phyloP scores from a whole-genome alignment of 2,888 invertebrate genomes.

The Sepioteuthis lessoniana region DNA sequence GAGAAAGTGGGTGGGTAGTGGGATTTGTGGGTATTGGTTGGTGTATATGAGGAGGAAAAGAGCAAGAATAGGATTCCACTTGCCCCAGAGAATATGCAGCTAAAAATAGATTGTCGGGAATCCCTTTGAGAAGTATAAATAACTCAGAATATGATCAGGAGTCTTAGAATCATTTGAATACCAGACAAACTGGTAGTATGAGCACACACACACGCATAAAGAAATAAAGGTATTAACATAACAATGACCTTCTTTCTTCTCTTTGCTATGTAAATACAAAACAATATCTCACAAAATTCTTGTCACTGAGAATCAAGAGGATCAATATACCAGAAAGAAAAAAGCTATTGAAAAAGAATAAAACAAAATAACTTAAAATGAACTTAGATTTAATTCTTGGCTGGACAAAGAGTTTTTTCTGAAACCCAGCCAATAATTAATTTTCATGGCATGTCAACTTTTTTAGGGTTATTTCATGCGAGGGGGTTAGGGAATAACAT shows the following conservation, averaged over 20 bases:
- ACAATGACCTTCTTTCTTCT: not conserved
- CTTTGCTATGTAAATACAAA: not conserved
- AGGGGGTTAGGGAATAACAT: too few relatives aligned
- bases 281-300: not conserved
- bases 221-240: not conserved
- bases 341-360: not conserved
- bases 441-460: not conserved
- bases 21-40: too few relatives aligned
- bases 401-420: not conserved
- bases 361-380: not conserved
- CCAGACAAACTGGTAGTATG: not conserved
- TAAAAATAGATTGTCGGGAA: constrained; percentile 11
- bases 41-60: not conserved
- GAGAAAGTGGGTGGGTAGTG: too few relatives aligned
- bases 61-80: not conserved
- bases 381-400: not conserved
- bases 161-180: not conserved
- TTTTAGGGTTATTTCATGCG: too few relatives aligned
- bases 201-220: not conserved
- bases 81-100: not conserved
- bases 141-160: not conserved
- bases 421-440: not conserved
- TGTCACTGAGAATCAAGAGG: not conserved
- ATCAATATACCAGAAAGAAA: not conserved
- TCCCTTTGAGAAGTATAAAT: not conserved